Percentiles rank a stretch among this genome's conserved stretches.
Evolutionary conservation across 2,113 vertebrate species (phyloP).

Genomic region (Chaetodon auriga): DNA sequence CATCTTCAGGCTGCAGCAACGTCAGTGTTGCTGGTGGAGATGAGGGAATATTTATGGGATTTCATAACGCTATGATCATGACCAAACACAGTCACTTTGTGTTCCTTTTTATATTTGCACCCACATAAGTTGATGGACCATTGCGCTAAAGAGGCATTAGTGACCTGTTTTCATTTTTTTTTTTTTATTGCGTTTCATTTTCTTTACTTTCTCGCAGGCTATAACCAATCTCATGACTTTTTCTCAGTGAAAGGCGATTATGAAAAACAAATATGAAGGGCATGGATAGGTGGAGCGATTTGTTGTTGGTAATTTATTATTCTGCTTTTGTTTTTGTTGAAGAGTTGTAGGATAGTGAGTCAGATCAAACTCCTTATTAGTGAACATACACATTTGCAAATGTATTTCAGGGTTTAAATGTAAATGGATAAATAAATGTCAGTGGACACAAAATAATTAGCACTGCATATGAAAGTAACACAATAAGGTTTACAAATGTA

Average conservation of each 20-base stretch:
- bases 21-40: slow-evolving; percentile 16
- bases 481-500: too few relatives aligned
- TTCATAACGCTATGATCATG: slow-evolving; percentile 32
- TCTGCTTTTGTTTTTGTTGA: not conserved
- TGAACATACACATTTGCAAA: too few relatives aligned
- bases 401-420: too few relatives aligned
- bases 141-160: slow-evolving; percentile 4
- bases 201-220: slow-evolving; percentile 7
- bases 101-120: slow-evolving; percentile 25
- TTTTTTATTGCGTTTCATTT: slow-evolving; percentile 39
- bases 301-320: slow-evolving; percentile 7
- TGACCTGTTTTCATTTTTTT: not conserved
- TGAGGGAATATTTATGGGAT: slow-evolving; percentile 16
- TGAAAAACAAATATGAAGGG: slow-evolving; percentile 8
- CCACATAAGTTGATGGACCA: not conserved
- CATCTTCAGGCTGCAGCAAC: slow-evolving; percentile 6
- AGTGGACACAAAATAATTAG: too few relatives aligned
- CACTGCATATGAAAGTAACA: too few relatives aligned
- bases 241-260: not conserved
- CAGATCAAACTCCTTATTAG: too few relatives aligned
- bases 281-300: not conserved
- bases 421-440: too few relatives aligned
- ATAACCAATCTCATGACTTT: not conserved
- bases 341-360: not conserved
- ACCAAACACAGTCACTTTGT: slow-evolving; percentile 17